Evolutionary conservation across 2,888 invertebrate genomes (phyloP).

Genomic region (Melinaea menophilus): DNA sequence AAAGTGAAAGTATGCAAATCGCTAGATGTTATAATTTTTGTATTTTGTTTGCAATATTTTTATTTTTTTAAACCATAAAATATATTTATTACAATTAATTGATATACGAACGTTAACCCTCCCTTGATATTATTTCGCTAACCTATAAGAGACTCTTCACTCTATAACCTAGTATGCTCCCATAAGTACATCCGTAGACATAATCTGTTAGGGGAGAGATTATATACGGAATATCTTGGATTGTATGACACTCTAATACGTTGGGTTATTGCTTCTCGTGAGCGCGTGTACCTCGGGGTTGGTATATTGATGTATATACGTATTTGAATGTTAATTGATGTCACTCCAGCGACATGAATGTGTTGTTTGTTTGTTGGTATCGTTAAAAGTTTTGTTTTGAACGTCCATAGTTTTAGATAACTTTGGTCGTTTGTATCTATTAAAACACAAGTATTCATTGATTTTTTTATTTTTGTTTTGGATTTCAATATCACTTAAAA

Average conservation of each 20-base stretch:
- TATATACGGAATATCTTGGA: constrained; percentile 33
- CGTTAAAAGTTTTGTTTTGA: background rate
- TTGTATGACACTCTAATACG: constrained; percentile 51
- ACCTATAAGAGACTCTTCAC: constrained; percentile 7
- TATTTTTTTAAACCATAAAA: background rate
- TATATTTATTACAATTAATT: background rate
- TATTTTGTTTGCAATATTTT: background rate
- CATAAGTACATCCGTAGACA: constrained; percentile 18
- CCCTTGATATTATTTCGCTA: constrained; percentile 9
- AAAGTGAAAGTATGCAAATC: constrained; percentile 20
- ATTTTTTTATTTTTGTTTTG: too few species aligned
- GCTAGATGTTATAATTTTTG: too few species aligned
- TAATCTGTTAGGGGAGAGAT: constrained; percentile 22
- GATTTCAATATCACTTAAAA: too few species aligned
- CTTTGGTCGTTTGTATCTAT: too few species aligned
- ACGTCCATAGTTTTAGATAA: background rate
- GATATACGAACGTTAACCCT: background rate
- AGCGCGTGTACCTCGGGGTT: constrained; percentile 30
- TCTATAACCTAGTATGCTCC: constrained; percentile 6
- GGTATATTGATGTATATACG: constrained; percentile 14
- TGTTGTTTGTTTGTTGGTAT: constrained; percentile 6
- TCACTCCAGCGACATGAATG: constrained; percentile 16
- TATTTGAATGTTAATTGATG: constrained; percentile 10
- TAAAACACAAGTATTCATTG: too few species aligned
- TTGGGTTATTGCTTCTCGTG: constrained; percentile 48